These are phyloP conservation scores for Donacobius atricapilla DNA, from an alignment of 2,113 vertebrate genomes.

Conservation along the genomic window DNA sequence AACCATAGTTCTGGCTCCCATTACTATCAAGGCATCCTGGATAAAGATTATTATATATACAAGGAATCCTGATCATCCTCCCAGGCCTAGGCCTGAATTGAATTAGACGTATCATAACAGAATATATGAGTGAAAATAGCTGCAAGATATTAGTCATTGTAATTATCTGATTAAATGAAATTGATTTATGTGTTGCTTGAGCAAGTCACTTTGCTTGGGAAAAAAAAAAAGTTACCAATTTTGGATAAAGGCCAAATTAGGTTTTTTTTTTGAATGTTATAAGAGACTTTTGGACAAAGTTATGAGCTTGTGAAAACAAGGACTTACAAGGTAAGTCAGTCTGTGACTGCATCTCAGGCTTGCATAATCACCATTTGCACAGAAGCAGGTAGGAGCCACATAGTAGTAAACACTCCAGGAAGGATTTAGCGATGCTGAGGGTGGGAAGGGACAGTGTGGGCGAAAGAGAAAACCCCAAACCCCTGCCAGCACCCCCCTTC, in stretches of 20 bases:
- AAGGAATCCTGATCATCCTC: neutral
- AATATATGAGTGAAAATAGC: neutral
- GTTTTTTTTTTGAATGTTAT: neutral
- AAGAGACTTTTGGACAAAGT: neutral
- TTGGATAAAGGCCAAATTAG: neutral
- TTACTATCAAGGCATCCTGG: neutral
- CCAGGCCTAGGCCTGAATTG: neutral
- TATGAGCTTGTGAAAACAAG: constrained; percentile 3
- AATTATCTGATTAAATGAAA: neutral
- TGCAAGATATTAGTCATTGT: neutral
- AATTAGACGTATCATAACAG: neutral
- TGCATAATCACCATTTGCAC: neutral
- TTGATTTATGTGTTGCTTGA: neutral
- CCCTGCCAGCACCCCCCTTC: neutral
- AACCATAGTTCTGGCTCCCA: neutral
- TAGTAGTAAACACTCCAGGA: neutral
- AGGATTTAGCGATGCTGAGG: neutral
- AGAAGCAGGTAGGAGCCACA: neutral
- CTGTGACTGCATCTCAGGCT: neutral
- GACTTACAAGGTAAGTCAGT: neutral
- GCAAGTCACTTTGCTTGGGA: neutral
- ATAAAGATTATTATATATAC: neutral
- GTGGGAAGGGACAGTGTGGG: neutral
- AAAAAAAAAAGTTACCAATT: neutral
- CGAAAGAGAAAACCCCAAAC: neutral